Evolutionary conservation across 2,888 invertebrate species (phyloP).

Genomic region (Thysanoteuthis rhombus): DNA sequence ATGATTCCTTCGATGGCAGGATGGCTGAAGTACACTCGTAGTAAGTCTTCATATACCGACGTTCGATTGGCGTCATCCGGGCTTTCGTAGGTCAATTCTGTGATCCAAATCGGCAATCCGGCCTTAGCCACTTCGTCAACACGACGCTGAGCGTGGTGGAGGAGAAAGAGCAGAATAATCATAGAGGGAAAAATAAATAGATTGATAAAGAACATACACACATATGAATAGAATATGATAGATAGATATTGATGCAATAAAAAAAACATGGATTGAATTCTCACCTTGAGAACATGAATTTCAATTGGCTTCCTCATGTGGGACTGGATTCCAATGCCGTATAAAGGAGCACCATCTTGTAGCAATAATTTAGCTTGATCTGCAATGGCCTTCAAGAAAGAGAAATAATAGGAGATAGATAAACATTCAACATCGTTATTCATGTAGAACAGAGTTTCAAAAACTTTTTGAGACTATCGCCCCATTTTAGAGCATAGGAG

Average conservation of each 20-base stretch:
- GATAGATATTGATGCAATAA: not conserved
- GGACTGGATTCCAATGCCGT: not conserved
- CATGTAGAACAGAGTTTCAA: too few relatives aligned
- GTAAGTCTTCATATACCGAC: conserved; percentile 39
- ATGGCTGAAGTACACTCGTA: conserved; percentile 40
- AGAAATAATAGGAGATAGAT: too few relatives aligned
- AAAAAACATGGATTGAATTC: not conserved
- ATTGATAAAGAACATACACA: not conserved
- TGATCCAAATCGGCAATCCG: conserved; percentile 50
- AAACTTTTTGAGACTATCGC: too few relatives aligned
- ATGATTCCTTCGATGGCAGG: conserved; percentile 44
- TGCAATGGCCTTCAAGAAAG: not conserved
- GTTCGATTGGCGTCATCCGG: conserved; percentile 41
- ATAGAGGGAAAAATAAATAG: not conserved
- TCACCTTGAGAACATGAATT: not conserved
- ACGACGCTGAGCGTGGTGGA: conserved; percentile 36
- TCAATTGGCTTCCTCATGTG: not conserved
- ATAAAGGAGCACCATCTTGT: not conserved
- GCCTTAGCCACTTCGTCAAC: conserved; percentile 44
- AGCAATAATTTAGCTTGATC: not conserved
- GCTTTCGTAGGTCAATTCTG: conserved; percentile 44
- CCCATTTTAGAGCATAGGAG: too few relatives aligned
- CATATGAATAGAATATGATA: not conserved
- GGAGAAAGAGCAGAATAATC: too few relatives aligned
- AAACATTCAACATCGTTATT: too few relatives aligned